Evolutionary conservation across 2,113 vertebrate genomes (phyloP).

Genomic region (Ifrita kowaldi): DNA sequence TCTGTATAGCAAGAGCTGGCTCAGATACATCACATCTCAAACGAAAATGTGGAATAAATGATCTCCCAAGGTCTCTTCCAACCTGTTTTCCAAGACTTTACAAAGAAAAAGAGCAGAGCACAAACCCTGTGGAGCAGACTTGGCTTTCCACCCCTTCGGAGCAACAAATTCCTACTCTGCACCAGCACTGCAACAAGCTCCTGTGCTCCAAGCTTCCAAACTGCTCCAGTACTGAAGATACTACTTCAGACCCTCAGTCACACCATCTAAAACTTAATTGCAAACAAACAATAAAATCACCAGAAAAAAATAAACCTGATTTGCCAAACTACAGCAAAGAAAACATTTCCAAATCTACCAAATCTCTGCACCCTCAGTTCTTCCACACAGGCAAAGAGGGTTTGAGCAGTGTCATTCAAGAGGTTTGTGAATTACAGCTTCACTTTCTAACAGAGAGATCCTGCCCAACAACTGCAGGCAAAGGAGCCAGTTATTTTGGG

Average conservation of each 20-base stretch:
- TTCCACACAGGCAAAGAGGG: background rate
- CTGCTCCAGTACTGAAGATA: background rate
- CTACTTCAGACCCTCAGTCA: background rate
- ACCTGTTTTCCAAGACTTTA: background rate
- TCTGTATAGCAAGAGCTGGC: background rate
- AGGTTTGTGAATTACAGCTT: background rate
- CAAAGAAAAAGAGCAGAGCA: background rate
- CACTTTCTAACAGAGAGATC: background rate
- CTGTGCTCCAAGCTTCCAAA: background rate
- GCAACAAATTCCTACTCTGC: background rate
- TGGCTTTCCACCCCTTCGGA: fast-evolving
- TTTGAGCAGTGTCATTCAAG: background rate
- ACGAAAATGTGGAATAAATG: background rate
- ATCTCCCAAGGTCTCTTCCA: background rate
- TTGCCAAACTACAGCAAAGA: background rate
- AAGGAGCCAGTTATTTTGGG: background rate
- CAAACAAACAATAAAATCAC: background rate
- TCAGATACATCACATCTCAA: background rate
- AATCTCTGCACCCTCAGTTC: background rate
- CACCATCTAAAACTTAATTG: background rate
- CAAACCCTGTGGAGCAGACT: background rate
- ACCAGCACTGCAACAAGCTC: background rate
- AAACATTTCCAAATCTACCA: background rate
- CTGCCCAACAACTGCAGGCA: background rate
- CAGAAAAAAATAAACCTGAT: background rate